Base-by-base conservation (phyloP, 2,113 vertebrate species). In the Neofelis nebulosa region DNA sequence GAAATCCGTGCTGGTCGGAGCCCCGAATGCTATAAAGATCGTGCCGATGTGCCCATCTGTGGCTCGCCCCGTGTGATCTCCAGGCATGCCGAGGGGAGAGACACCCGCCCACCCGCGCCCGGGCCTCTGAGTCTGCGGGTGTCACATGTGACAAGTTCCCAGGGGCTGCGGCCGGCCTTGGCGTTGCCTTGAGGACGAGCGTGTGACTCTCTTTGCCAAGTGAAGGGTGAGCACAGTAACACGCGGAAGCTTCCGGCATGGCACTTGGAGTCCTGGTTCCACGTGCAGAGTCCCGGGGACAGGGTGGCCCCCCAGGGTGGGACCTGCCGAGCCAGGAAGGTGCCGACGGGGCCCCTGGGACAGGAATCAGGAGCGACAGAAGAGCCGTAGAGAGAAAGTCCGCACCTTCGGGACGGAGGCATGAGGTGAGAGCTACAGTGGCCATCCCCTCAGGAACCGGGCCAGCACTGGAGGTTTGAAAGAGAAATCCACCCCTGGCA, bases 11-110 rank as follows among this genome's bases (percentile, higher is more conserved):
- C 68, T 4, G 0, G 89, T 15, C 29, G 50, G 71, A 38, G 84
- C 48, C 65, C 41, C 57, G 73, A 12, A 90, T 78, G 74, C 63
- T 61, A 57, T 18, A 52, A 11, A 31, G 38, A 52, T 78, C 0
- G 12, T 0, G 1, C 73, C 1, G 4, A 7, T 3, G 50, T 12
- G 45, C 73, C 38, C 9, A 0, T 3, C 19, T 41, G 33, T 0
- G 31, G 36, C 31, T 23, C 1, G 0, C 10, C 27, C 14, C 0
- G 66, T 14, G 21, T 3, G 29, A 5, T 7, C 45, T 2, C 23
- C n/a, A 16, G 33, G 38, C 0, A 8, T 45, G 38, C 63, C 38
- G 0, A 12, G 36, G 48, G 31, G 14, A 41, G 41, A 29, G 63
- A 69, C 11, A 5, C 61, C 15, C 36, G 4, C 66, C 84, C 21